Evolutionary conservation across 2,797 vertebrate species (phyloP).

Genomic region (Karalla daura): DNA sequence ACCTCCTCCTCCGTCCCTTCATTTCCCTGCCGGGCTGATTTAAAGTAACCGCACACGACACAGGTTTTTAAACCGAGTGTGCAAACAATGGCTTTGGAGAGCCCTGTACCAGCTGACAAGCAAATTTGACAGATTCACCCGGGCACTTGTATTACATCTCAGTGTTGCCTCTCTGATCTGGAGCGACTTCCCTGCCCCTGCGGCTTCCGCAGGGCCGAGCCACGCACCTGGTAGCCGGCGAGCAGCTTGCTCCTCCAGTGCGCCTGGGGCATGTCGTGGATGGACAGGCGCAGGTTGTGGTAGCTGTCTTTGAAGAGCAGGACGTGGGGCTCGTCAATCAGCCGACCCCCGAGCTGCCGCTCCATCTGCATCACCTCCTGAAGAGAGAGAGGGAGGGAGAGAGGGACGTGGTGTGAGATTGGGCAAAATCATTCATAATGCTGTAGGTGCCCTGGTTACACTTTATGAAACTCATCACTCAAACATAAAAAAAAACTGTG

Average conservation of each 20-base stretch:
- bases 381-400: slow-evolving; percentile 28
- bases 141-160: slow-evolving; percentile 60
- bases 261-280: slow-evolving; percentile 96
- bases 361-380: slow-evolving; percentile 99
- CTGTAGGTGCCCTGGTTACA: slow-evolving; percentile 34
- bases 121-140: slow-evolving; percentile 56
- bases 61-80: slow-evolving; percentile 29
- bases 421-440: slow-evolving; percentile 47
- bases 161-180: slow-evolving; percentile 42
- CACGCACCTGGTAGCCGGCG: slow-evolving; percentile 94
- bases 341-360: slow-evolving; percentile 96
- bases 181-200: slow-evolving; percentile 45
- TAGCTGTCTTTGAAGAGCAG: slow-evolving; percentile 99
- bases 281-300: slow-evolving; percentile 97
- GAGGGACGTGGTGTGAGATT: slow-evolving; percentile 40
- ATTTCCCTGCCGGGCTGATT: slow-evolving; percentile 44
- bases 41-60: slow-evolving; percentile 24
- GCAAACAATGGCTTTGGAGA: slow-evolving; percentile 30
- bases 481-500: slow-evolving; percentile 20
- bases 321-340: slow-evolving; percentile 95
- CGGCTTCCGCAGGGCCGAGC: slow-evolving; percentile 10
- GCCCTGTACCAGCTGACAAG: slow-evolving; percentile 16
- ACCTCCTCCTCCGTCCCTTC: not conserved
- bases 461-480: slow-evolving; percentile 17
- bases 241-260: slow-evolving; percentile 99